phyloP scores from a whole-genome alignment of 2,888 invertebrate species.

The Sceliomorpha sp. region DNA sequence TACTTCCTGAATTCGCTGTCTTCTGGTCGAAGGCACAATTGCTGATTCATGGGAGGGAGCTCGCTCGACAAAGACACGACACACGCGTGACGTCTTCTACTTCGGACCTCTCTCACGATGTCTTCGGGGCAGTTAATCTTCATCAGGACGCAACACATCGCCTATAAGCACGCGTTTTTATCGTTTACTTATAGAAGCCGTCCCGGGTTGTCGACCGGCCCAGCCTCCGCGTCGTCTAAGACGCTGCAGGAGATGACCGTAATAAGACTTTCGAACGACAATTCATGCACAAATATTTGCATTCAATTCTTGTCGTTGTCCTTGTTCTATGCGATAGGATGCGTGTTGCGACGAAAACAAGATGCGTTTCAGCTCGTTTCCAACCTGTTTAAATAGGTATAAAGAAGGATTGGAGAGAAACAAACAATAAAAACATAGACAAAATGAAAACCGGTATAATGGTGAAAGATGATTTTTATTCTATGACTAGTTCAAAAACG shows the following conservation, averaged over 20 bases:
- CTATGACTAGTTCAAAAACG: too few relatives aligned
- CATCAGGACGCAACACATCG: slow-evolving; percentile 51
- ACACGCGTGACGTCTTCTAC: slow-evolving; percentile 2
- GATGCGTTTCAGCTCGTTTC: too few relatives aligned
- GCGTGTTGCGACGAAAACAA: too few relatives aligned
- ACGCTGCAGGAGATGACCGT: slow-evolving; percentile 26
- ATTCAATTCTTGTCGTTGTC: too few relatives aligned
- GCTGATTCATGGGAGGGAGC: slow-evolving; percentile 43
- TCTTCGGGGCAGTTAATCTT: slow-evolving; percentile 59
- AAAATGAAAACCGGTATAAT: too few relatives aligned
- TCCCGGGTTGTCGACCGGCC: slow-evolving; percentile 59
- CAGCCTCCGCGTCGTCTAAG: slow-evolving; percentile 6
- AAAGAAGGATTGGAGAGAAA: too few relatives aligned
- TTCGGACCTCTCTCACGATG: slow-evolving; percentile 31
- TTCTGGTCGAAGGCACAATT: slow-evolving; percentile 22
- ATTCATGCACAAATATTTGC: too few relatives aligned
- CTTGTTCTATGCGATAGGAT: too few relatives aligned
- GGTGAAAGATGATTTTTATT: too few relatives aligned
- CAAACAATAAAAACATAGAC: too few relatives aligned
- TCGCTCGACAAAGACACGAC: slow-evolving; percentile 14
- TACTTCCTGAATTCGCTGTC: slow-evolving; percentile 34
- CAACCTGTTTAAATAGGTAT: too few relatives aligned
- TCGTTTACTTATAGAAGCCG: slow-evolving; percentile 53
- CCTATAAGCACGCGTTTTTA: slow-evolving; percentile 63
- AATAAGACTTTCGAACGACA: not conserved